Percentiles rank a stretch among this genome's conserved stretches.
phyloP scores from a whole-genome alignment of 2,113 vertebrate species.

The Egretta garzetta region DNA sequence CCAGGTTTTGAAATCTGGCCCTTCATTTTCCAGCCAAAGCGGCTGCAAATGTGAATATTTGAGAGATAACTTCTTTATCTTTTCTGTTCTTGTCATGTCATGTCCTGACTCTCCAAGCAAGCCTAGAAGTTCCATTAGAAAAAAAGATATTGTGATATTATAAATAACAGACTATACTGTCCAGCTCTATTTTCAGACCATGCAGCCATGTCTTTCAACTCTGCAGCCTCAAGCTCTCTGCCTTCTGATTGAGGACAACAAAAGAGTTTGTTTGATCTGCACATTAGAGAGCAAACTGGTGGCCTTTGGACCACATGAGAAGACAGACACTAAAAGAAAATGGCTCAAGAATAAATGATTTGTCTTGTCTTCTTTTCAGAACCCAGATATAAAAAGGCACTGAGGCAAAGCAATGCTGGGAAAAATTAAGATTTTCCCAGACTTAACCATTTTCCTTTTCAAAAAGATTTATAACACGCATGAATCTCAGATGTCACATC shows the following conservation, averaged over 20 bases:
- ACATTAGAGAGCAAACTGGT: not conserved
- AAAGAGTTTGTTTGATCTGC: constrained; percentile 8
- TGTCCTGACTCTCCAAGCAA: not conserved
- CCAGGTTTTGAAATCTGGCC: constrained; percentile 34
- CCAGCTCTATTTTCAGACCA: constrained; percentile 4
- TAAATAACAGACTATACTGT: not conserved
- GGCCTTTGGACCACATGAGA: not conserved
- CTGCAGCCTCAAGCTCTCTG: not conserved
- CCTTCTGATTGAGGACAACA: constrained; percentile 1
- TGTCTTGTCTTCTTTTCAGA: not conserved
- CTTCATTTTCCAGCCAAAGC: constrained; percentile 1
- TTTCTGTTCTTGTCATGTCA: not conserved
- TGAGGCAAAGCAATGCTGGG: not conserved
- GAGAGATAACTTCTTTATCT: not conserved
- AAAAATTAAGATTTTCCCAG: constrained; percentile 60
- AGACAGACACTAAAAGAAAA: not conserved
- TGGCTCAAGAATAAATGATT: not conserved
- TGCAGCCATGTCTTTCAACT: not conserved
- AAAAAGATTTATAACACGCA: constrained; percentile 55
- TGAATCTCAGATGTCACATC: constrained; percentile 71
- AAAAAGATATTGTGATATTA: not conserved
- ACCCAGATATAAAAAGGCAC: not conserved
- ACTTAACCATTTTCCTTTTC: constrained; percentile 58
- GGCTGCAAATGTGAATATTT: constrained; percentile 6
- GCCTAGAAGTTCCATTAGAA: not conserved